Percentiles rank a stretch among this genome's conserved stretches.
These are phyloP conservation scores for Cryptus viduatorius DNA, from an alignment of 2,888 invertebrate genomes.

Conservation along the genomic window DNA sequence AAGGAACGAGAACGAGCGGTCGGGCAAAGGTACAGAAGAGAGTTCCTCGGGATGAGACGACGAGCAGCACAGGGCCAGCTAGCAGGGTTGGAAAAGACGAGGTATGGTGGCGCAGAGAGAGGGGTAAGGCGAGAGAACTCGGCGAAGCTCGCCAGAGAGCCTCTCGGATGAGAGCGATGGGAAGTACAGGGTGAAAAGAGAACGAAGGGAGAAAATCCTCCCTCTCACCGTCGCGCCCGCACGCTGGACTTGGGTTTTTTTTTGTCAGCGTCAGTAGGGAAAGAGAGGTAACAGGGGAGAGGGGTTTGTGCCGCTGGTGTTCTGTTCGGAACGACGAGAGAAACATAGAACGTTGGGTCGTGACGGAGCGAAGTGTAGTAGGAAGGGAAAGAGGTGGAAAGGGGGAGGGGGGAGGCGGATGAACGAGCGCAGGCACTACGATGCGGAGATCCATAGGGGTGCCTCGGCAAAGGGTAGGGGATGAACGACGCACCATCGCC, in stretches of 20 bases:
- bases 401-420: slow-evolving; percentile 62
- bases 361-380: slow-evolving; percentile 27
- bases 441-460: slow-evolving; percentile 81
- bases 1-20: slow-evolving; percentile 67
- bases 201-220: slow-evolving; percentile 77
- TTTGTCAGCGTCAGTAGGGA: slow-evolving; percentile 65
- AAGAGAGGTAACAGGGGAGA: slow-evolving; percentile 45
- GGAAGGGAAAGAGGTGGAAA: slow-evolving; percentile 29
- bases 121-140: slow-evolving; percentile 57
- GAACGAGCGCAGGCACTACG: slow-evolving; percentile 68
- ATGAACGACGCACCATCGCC: slow-evolving; percentile 80
- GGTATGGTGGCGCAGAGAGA: slow-evolving; percentile 57
- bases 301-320: slow-evolving; percentile 44
- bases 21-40: slow-evolving; percentile 73
- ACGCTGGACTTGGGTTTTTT: slow-evolving; percentile 83
- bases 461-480: slow-evolving; percentile 80
- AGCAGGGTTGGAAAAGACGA: slow-evolving; percentile 66
- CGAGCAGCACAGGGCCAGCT: slow-evolving; percentile 55
- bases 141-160: slow-evolving; percentile 59
- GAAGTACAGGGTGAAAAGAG: slow-evolving; percentile 56
- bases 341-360: slow-evolving; percentile 56
- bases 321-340: slow-evolving; percentile 58
- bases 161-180: slow-evolving; percentile 66
- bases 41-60: slow-evolving; percentile 66
- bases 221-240: slow-evolving; percentile 79